phyloP scores from a whole-genome alignment of 2,113 vertebrate genomes.

The Astur gentilis region DNA sequence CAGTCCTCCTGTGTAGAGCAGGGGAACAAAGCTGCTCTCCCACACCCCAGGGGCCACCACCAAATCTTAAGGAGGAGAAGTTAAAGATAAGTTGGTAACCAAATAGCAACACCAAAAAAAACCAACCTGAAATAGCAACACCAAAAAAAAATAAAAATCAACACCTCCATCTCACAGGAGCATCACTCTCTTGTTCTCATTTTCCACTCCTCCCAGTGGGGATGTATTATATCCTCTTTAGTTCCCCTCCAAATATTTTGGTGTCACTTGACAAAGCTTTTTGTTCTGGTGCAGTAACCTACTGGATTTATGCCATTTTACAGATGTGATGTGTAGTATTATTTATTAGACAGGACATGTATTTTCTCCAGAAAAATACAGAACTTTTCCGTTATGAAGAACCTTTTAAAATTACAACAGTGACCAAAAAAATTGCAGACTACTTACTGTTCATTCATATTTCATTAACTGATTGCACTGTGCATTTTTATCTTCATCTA shows the following conservation, averaged over 20 bases:
- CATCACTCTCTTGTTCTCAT: not conserved
- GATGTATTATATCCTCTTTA: not conserved
- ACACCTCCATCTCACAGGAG: not conserved
- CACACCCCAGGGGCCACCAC: not conserved
- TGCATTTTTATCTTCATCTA: not conserved
- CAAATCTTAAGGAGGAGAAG: not conserved
- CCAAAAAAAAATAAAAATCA: not conserved
- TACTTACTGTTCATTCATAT: not conserved
- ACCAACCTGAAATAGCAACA: not conserved
- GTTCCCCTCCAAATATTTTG: accelerated
- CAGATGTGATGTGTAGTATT: accelerated
- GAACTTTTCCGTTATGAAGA: not conserved
- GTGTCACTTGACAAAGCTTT: not conserved
- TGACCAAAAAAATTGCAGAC: not conserved
- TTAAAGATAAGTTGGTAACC: not conserved
- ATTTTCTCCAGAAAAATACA: not conserved
- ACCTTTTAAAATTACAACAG: not conserved
- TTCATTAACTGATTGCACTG: not conserved
- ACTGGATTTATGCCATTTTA: not conserved
- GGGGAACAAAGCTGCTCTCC: not conserved
- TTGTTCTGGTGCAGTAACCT: not conserved
- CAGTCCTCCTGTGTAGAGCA: not conserved
- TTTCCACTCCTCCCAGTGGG: not conserved
- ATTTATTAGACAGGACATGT: not conserved
- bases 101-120: not conserved